Conservation (phyloP, 2,888 invertebrate species). For the Proisotoma minuta region DNA sequence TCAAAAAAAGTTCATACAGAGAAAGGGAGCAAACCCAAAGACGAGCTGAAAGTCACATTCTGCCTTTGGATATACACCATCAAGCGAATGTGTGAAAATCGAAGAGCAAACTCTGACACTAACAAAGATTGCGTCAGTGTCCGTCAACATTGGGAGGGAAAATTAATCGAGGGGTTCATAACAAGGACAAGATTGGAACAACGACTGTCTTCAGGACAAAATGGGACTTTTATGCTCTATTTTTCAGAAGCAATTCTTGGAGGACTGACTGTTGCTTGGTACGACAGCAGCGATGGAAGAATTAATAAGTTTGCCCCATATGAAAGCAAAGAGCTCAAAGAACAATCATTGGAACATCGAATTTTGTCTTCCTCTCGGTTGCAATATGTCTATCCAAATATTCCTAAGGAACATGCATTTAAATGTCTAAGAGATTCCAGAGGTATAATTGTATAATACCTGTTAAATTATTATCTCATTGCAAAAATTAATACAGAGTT, state of each 20-base stretch:
- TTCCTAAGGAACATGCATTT: conserved; percentile 14
- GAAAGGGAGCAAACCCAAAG: conserved; percentile 1
- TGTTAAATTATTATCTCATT: neutral
- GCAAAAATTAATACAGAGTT: neutral
- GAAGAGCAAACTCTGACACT: conserved; percentile 9
- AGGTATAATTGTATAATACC: neutral
- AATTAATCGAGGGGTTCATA: conserved; percentile 21
- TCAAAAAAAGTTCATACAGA: neutral
- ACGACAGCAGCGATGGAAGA: neutral
- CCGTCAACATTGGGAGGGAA: conserved; percentile 16
- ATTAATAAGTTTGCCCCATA: conserved; percentile 10
- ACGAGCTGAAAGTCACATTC: conserved; percentile 2
- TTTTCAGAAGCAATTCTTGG: conserved; percentile 18
- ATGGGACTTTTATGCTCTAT: conserved; percentile 22
- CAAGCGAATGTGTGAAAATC: conserved; percentile 15
- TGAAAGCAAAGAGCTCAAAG: conserved; percentile 19
- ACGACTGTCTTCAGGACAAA: neutral
- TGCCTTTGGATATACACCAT: conserved; percentile 18
- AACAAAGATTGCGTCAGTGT: conserved; percentile 11
- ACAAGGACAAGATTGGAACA: conserved; percentile 1
- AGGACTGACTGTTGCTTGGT: neutral
- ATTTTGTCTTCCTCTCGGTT: conserved; percentile 9
- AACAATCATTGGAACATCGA: conserved; percentile 16
- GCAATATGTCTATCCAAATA: conserved; percentile 17
- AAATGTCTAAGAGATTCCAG: neutral